These are phyloP conservation scores for Lophura nycthemera DNA, from an alignment of 2,113 vertebrate species.

Conservation along the genomic window DNA sequence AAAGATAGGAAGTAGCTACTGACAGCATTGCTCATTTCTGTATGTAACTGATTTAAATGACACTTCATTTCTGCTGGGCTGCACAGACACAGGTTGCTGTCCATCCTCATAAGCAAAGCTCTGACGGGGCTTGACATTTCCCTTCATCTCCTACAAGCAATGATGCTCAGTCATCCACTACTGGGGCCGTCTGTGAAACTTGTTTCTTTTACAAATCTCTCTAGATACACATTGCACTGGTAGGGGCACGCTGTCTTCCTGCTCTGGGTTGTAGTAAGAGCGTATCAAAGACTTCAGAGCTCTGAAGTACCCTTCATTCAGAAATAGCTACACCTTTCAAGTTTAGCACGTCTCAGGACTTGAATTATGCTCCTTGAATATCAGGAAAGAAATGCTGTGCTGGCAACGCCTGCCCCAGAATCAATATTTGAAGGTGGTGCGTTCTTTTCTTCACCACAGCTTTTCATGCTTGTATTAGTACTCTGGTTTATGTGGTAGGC, in stretches of 20 bases:
- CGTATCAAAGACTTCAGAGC: background rate
- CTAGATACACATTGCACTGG: background rate
- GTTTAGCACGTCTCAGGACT: conserved; percentile 15
- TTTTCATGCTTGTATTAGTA: background rate
- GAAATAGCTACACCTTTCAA: conserved; percentile 41
- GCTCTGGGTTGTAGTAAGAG: background rate
- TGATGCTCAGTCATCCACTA: background rate
- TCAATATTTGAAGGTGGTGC: conserved; percentile 29
- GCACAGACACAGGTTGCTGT: conserved; percentile 29
- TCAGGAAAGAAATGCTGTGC: conserved; percentile 29
- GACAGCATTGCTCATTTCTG: background rate
- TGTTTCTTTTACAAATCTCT: conserved; percentile 35
- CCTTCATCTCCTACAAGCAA: background rate
- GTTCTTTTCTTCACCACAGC: conserved; percentile 39
- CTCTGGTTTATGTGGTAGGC: background rate
- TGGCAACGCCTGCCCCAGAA: background rate
- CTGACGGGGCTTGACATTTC: conserved; percentile 7
- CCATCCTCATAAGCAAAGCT: conserved; percentile 26
- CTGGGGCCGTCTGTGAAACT: background rate
- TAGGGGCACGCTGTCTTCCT: background rate
- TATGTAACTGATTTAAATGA: conserved; percentile 13
- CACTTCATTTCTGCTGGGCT: conserved; percentile 22
- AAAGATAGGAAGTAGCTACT: background rate
- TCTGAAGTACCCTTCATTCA: conserved; percentile 37
- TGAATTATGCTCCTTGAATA: conserved; percentile 25